Conservation (phyloP, 2,888 invertebrate genomes). For the Strigamia transsilvanica region DNA sequence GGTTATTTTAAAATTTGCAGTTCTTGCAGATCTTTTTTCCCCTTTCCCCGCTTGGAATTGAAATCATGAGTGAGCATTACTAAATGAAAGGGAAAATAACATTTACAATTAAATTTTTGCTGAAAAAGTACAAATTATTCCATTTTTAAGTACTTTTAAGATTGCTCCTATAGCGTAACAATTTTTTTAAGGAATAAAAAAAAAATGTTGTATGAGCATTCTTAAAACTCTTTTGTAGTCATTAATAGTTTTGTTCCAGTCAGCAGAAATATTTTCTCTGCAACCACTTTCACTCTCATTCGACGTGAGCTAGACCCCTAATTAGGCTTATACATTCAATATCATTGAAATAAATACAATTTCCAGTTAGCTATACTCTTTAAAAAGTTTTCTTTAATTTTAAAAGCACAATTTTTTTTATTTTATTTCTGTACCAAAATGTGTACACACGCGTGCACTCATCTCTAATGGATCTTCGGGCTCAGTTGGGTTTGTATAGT, state of each 20-base stretch:
- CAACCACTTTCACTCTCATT: neutral
- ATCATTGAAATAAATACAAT: neutral
- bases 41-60: neutral
- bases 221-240: neutral
- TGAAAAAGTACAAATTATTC: neutral
- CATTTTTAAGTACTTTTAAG: neutral
- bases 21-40: neutral
- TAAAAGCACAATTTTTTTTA: neutral
- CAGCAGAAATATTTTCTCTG: constrained; percentile 16
- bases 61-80: constrained; percentile 6
- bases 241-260: constrained; percentile 1
- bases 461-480: constrained; percentile 39
- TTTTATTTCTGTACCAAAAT: neutral
- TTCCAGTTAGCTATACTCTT: neutral
- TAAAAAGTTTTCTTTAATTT: neutral
- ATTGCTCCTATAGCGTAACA: no score
- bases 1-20: neutral
- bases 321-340: neutral
- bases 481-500: constrained; percentile 7
- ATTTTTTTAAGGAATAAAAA: neutral
- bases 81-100: constrained; percentile 34
- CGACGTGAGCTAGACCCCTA: neutral
- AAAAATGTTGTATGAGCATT: constrained; percentile 10
- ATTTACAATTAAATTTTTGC: constrained; percentile 22
- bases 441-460: constrained; percentile 36